Evolutionary conservation across 2,797 vertebrate species (phyloP), one percentile per base, ranked within the genome.

Genomic region (Adrianichthys oophorus): DNA sequence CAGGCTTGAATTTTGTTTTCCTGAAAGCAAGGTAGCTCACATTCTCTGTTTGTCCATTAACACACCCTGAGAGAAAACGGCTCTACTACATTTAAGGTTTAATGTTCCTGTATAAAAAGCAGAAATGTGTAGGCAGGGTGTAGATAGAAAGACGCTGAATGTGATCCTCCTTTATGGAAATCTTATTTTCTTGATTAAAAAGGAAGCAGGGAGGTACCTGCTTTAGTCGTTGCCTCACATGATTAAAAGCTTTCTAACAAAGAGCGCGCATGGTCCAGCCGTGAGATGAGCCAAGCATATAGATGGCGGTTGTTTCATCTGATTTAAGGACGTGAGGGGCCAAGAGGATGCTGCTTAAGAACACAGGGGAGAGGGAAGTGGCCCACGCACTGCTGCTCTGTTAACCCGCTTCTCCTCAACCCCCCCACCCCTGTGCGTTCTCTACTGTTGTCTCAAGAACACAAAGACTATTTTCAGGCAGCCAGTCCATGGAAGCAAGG

Each of bases 391-490:
- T 74, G 77, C 84, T 82, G 83, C 81, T 68, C 75, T 68, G 70
- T 74, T 84, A 83, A 80, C 80, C 79, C 40, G 42, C 74, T 59
- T 75, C 63, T 74, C 72, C 70, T 78, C 80, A 74, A 50, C 29
- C 32, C 44, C 37, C 48, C 40, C 56, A 32, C 48, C 62, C 47
- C 37, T 62, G 64, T 77, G 64, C 74, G 70, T 79, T 75, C 78
- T 83, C 80, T 50, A 65, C 85, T 83, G 82, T 91, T 90, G 87
- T 91, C 78, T 86, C 82, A 83, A 83, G 87, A 91, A 90, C 84
- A 91, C 89, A 90, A 92, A 91, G 89, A 86, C 90, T 93, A 92
- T 92, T 92, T 92, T 90, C 88, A 89, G 89, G 83, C 82, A 84
- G 83, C 80, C 86, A 87, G 81, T 86, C 81, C 86, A 72, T 78